Evolutionary conservation across 2,888 invertebrate genomes (phyloP), one percentile per base, ranked within the genome.

Genomic region (Rhagophthalmus giganteus): DNA sequence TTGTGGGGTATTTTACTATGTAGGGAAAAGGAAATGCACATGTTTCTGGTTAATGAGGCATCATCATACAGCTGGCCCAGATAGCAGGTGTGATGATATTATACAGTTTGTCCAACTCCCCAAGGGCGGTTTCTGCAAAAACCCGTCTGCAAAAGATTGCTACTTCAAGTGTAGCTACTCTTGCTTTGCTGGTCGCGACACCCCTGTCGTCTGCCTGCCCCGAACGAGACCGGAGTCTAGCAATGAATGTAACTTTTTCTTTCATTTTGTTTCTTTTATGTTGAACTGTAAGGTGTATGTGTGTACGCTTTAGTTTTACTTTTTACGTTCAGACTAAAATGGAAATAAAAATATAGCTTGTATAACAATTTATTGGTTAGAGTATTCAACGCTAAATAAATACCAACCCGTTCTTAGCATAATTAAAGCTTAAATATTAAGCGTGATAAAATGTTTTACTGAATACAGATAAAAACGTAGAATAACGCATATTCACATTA

Each of bases 131-230:
- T 49, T 39, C 48, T 45, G 51, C 54, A 57, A 57, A 57, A 54
- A 54, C 57, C 53, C 47, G 53, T 57, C 53, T 54, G 51, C 38
- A 50, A 49, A 56, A 57, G 57, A 57, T 57, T 57, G 57, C 57
- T 54, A 54, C 57, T 57, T 57, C 48, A 51, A 40, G 35, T 49
- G 48, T 41, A 48, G 48, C 33, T 40, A 34, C 41, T 38, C 24
- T 24, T 37, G 10, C 44, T 27, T 47, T 34, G 33, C 48, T 39
- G 34, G 40, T 35, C 34, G 34, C 48, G 13, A 41, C 48, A 40
- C 40, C 48, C 46, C 33, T 35, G 47, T 47, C 48, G 39, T 32
- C 39, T 33, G 33, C 24, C 32, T 37, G 45, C 48, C 25, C 35
- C 48, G 47, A 47, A 31, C 48, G 41, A 28, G 27, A 15, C 27